These are phyloP conservation scores for Ypsolopha scabrella DNA, from an alignment of 2,888 invertebrate species.

Conservation along the genomic window DNA sequence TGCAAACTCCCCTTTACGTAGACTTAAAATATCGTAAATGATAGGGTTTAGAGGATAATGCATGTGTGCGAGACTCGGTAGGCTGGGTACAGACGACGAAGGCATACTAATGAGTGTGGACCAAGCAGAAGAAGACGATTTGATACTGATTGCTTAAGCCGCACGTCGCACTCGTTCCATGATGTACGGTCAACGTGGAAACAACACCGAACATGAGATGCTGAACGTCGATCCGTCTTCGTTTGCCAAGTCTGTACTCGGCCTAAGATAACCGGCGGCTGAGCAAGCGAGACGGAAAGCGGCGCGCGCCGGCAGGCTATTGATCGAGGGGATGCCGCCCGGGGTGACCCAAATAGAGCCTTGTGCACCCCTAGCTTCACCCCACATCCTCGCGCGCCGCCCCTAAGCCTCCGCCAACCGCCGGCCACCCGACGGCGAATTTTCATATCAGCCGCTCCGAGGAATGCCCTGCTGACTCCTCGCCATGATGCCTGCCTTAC, in stretches of 20 bases:
- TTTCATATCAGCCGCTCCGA: conserved; percentile 63
- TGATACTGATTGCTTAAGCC: too few relatives aligned
- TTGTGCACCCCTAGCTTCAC: conserved; percentile 44
- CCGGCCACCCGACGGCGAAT: conserved; percentile 56
- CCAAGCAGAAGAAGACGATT: too few relatives aligned
- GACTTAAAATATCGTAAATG: background rate
- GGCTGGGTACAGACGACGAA: conserved; percentile 13
- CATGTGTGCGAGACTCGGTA: conserved; percentile 59
- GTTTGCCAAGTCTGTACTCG: too few relatives aligned
- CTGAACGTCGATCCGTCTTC: too few relatives aligned
- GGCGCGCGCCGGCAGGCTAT: conserved; percentile 63
- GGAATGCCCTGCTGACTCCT: conserved; percentile 41
- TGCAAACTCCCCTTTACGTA: too few relatives aligned
- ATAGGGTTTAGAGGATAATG: conserved; percentile 38
- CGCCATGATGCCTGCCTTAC: conserved; percentile 49
- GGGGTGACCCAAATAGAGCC: conserved; percentile 71
- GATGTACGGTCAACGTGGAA: too few relatives aligned
- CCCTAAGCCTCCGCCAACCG: conserved; percentile 29
- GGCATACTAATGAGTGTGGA: too few relatives aligned
- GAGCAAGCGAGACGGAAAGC: conserved; percentile 41
- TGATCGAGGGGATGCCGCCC: conserved; percentile 67
- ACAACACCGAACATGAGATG: too few relatives aligned
- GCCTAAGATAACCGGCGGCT: conserved; percentile 29
- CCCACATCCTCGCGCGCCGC: conserved; percentile 25
- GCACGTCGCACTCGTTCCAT: too few relatives aligned